Evolutionary conservation across 2,797 vertebrate species (phyloP), one percentile per base, ranked within the genome.

Genomic region (Lutjanus campechanus): DNA sequence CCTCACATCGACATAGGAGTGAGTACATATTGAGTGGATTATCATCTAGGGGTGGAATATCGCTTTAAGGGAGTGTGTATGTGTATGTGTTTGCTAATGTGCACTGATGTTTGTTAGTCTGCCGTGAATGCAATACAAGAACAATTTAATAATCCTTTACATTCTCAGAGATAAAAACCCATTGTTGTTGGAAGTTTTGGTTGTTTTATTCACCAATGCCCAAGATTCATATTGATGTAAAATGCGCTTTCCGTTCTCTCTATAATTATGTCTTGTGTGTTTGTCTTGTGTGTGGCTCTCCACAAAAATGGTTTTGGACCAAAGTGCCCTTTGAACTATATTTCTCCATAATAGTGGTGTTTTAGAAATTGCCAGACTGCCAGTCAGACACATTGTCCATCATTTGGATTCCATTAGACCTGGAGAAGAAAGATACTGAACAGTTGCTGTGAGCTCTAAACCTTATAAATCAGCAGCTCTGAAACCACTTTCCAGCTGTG

Each of bases 401-500:
- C 25, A 73, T 78, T 75, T 54, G 25, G 41, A 11, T 66, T 29
- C 22, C 50, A 43, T 56, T n/a, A 73, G 55, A 74, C 1, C 61
- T 60, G 62, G 4, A 51, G 47, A 29, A 51, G 47, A 29, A 11
- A 75, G 73, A 77, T 0, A 7, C 41, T 7, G 40, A 63, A 56
- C 36, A 8, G 16, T 50, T 20, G 7, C 62, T 13, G 12, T 47
- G 29, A 69, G 58, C 62, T 12, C 41, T 16, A 25, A 29, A 56
- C 60, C 68, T 25, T 25, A 50, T 70, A 81, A 86, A 84, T 81
- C 77, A 69, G 58, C 19, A 0, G 29, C 29, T 36, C 19, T 1
- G 17, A 53, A 13, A 29, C 11, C n/a, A 4, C 13, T 20, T 55
- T 58, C 22, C 65, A 69, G 40, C 65, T 68, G 63, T 3, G 40